Evolutionary conservation across 1,140 invertebrate genomes (phyloP).

Genomic region (Melanaphis sacchari): DNA sequence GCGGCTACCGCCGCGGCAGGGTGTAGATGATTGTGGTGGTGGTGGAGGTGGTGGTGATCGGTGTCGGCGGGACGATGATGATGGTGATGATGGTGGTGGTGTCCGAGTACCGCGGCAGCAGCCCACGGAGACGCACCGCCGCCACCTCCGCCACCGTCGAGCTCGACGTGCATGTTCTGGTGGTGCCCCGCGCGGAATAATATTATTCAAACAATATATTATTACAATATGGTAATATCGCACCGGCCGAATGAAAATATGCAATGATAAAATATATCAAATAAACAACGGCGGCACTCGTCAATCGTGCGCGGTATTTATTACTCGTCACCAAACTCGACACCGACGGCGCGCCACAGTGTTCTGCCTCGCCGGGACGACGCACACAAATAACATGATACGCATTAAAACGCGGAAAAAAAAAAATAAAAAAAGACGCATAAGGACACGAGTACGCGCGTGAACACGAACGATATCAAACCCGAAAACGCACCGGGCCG

Average conservation of each 20-base stretch:
- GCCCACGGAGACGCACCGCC: constrained; percentile 67
- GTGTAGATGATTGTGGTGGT: constrained; percentile 3
- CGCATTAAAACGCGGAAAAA: too few species aligned
- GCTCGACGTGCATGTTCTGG: constrained; percentile 53
- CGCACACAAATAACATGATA: too few species aligned
- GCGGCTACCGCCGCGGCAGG: constrained; percentile 59
- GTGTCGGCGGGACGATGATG: background rate
- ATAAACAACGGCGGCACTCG: background rate
- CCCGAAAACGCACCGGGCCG: background rate
- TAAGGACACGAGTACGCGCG: too few species aligned
- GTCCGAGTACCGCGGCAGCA: constrained; percentile 65
- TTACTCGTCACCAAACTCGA: background rate
- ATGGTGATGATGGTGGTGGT: constrained; percentile 40
- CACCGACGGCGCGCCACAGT: background rate
- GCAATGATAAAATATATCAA: background rate
- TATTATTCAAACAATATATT: background rate
- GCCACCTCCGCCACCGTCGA: constrained; percentile 29
- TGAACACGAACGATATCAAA: background rate
- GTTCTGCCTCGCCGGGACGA: background rate
- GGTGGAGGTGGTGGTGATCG: constrained; percentile 64
- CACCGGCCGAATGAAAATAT: too few species aligned
- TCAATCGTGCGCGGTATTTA: background rate
- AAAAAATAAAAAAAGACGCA: background rate
- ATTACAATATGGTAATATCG: background rate
- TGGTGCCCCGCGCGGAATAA: background rate